These are phyloP conservation scores for Subacronicta megacephala DNA, from an alignment of 2,888 invertebrate genomes.

Conservation along the genomic window DNA sequence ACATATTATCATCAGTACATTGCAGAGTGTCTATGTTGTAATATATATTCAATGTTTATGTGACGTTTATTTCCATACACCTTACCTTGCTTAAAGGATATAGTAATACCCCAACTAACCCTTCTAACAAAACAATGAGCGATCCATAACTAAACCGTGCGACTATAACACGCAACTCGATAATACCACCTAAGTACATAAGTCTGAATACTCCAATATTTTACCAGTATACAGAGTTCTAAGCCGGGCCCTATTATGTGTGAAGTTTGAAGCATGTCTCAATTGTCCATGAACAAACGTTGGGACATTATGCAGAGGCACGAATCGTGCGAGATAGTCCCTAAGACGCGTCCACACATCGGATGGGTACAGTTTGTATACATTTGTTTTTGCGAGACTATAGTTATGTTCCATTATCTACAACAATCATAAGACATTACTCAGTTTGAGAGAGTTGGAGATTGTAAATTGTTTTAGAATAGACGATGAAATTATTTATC, in stretches of 20 bases:
- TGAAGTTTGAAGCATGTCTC: constrained; percentile 67
- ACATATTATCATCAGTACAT: too few species aligned
- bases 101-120: constrained; percentile 4
- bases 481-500: too few species aligned
- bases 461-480: not conserved
- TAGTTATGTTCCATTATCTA: not conserved
- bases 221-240: constrained; percentile 61
- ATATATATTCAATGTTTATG: not conserved
- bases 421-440: not conserved
- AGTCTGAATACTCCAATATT: constrained; percentile 62
- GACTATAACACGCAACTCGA: constrained; percentile 57
- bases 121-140: constrained; percentile 36
- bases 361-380: constrained; percentile 1
- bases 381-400: not conserved
- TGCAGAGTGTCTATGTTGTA: not conserved
- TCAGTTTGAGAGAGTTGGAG: too few species aligned
- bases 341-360: constrained; percentile 41
- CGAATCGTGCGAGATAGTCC: constrained; percentile 49
- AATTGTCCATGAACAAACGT: constrained; percentile 63
- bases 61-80: not conserved
- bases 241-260: constrained; percentile 65
- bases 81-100: not conserved
- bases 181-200: constrained; percentile 59
- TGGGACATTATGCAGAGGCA: constrained; percentile 60
- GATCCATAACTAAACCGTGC: constrained; percentile 51